Percentiles rank a stretch among this genome's conserved stretches.
phyloP scores from a whole-genome alignment of 2,113 vertebrate species.

The Spea bombifrons region DNA sequence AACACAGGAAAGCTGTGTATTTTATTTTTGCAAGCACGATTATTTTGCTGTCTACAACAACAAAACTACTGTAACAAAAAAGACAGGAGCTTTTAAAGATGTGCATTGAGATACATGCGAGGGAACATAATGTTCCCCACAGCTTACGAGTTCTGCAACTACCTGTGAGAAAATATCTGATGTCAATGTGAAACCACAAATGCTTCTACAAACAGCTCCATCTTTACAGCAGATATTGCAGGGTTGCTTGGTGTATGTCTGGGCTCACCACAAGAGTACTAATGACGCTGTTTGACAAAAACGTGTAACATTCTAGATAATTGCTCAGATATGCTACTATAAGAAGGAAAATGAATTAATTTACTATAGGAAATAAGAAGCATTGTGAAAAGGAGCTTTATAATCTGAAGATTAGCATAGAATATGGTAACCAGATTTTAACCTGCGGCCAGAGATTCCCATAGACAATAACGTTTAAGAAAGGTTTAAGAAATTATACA shows the following conservation, averaged over 20 bases:
- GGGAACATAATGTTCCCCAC: slow-evolving; percentile 54
- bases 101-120: slow-evolving; percentile 48
- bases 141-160: slow-evolving; percentile 51
- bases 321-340: background rate
- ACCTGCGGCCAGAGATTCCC: too few species aligned
- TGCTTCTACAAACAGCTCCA: slow-evolving; percentile 52
- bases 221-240: slow-evolving; percentile 35
- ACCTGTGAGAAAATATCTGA: slow-evolving; percentile 58
- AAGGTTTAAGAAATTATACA: too few species aligned
- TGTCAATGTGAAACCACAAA: slow-evolving; percentile 59
- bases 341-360: too few species aligned
- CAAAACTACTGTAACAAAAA: slow-evolving; percentile 18
- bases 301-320: background rate
- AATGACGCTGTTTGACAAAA: background rate
- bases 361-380: too few species aligned
- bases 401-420: too few species aligned
- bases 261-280: slow-evolving; percentile 22
- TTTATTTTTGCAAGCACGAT: slow-evolving; percentile 5
- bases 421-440: too few species aligned
- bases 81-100: slow-evolving; percentile 2
- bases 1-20: too few species aligned
- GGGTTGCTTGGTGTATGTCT: slow-evolving; percentile 15
- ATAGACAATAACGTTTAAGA: too few species aligned
- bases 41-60: slow-evolving; percentile 4
- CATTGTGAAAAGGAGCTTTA: too few species aligned